phyloP scores from a whole-genome alignment of 2,888 invertebrate species.

The Sicus ferrugineus region DNA sequence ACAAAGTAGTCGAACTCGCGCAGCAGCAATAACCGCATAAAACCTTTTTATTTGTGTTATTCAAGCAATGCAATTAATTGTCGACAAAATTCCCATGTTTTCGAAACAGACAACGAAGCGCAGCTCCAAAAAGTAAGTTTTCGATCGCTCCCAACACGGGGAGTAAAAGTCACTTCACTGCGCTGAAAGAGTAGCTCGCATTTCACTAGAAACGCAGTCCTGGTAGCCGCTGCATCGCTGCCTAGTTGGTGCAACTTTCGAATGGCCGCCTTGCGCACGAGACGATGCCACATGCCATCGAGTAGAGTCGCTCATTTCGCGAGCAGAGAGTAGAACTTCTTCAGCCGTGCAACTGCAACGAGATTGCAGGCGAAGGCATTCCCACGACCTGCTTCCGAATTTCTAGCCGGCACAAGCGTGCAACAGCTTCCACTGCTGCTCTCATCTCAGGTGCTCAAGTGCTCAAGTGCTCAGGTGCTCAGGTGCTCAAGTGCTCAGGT shows the following conservation, averaged over 20 bases:
- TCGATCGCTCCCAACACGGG: slow-evolving; percentile 14
- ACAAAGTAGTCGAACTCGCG: slow-evolving; percentile 9
- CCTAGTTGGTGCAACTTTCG: no score
- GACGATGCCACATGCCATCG: no score
- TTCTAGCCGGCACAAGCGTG: slow-evolving; percentile 1
- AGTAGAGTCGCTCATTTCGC: no score
- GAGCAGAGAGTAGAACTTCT: no score
- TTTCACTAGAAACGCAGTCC: no score
- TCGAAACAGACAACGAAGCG: slow-evolving; percentile 65
- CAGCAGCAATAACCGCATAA: slow-evolving; percentile 40
- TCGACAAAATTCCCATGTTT: slow-evolving; percentile 65
- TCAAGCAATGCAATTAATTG: slow-evolving; percentile 64
- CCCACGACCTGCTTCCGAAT: no score
- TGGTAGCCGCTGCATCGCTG: no score
- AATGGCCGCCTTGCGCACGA: no score
- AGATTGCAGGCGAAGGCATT: no score
- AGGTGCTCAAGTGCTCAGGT: slow-evolving; percentile 8
- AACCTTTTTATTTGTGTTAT: slow-evolving; percentile 28
- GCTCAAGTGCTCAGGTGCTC: slow-evolving; percentile 27
- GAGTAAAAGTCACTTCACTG: not conserved
- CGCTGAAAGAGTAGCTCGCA: not conserved
- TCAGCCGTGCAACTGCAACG: no score
- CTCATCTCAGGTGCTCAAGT: slow-evolving; percentile 6
- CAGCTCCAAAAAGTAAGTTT: slow-evolving; percentile 64
- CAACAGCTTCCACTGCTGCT: slow-evolving; percentile 40